phyloP scores from a whole-genome alignment of 2,888 invertebrate genomes.

The Hydropsyche betteni region DNA sequence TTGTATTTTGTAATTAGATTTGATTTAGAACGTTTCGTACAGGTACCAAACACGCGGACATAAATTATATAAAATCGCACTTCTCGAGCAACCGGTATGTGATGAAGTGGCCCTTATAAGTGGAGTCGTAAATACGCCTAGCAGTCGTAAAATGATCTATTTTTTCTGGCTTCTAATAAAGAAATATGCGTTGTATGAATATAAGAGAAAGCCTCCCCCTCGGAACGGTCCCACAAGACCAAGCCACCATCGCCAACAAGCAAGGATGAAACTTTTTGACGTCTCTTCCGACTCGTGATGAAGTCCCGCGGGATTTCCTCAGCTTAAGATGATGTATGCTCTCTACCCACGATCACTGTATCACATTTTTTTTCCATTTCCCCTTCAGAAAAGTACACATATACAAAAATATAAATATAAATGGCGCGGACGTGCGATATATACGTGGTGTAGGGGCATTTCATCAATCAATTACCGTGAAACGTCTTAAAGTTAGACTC shows the following conservation, averaged over 20 bases:
- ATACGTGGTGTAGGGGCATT: background rate
- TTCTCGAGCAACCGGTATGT: background rate
- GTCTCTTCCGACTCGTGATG: slow-evolving; percentile 47
- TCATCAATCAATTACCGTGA: slow-evolving; percentile 27
- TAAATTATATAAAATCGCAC: too few species aligned
- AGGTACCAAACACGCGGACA: too few species aligned
- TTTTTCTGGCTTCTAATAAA: slow-evolving; percentile 35
- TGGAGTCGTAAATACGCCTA: slow-evolving; percentile 11
- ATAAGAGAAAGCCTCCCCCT: slow-evolving; percentile 24
- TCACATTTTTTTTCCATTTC: slow-evolving; percentile 45
- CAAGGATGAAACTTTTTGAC: slow-evolving; percentile 45
- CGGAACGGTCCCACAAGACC: slow-evolving; percentile 33
- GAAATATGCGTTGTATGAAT: slow-evolving; percentile 34
- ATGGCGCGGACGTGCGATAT: background rate
- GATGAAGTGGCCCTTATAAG: slow-evolving; percentile 20
- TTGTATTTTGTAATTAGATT: too few species aligned
- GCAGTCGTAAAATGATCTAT: slow-evolving; percentile 25
- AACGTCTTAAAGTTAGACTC: background rate
- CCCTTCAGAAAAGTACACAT: background rate
- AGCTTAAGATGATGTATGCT: slow-evolving; percentile 49
- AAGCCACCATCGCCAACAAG: slow-evolving; percentile 18
- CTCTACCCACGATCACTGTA: slow-evolving; percentile 42
- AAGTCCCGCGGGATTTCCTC: slow-evolving; percentile 45
- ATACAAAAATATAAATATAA: too few species aligned
- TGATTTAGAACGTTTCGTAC: too few species aligned